Conservation (phyloP, 37 sponge, comb jelly and placozoan species). For the Amphimedon queenslandica region DNA sequence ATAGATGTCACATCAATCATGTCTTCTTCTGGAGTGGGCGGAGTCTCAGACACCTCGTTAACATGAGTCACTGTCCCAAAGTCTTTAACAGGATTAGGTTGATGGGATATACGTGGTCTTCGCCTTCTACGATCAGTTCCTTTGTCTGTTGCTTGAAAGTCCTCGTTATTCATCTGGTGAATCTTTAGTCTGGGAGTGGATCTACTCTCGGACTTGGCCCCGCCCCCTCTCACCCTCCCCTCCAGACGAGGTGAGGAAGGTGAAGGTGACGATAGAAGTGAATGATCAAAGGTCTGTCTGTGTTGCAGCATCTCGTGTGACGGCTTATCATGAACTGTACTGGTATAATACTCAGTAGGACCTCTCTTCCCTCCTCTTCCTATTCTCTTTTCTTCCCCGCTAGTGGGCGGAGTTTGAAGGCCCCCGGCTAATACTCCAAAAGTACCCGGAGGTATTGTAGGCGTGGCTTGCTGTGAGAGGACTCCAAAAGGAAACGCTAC, state of each 20-base stretch:
- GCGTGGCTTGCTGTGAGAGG: neutral
- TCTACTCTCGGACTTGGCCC: neutral
- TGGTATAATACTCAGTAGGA: neutral
- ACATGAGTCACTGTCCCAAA: neutral
- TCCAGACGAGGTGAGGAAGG: neutral
- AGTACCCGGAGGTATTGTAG: neutral
- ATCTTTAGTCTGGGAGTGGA: constrained; percentile 23
- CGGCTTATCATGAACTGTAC: neutral
- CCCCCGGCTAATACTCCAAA: neutral
- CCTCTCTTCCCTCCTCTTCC: neutral
- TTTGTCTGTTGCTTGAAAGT: constrained; percentile 26
- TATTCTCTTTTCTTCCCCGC: no score
- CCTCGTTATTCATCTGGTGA: constrained; percentile 41
- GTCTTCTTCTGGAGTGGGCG: neutral
- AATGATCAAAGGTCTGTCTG: neutral
- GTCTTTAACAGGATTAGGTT: neutral
- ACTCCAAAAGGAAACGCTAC: neutral
- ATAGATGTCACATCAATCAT: neutral
- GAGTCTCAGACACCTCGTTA: neutral
- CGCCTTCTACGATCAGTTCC: constrained; percentile 11
- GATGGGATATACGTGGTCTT: neutral
- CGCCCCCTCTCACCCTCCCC: neutral
- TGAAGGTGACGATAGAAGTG: neutral
- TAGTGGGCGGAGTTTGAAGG: neutral
- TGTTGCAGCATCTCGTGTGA: neutral